Evolutionary conservation across 1,140 invertebrate genomes (phyloP), one percentile per base, ranked within the genome.

Genomic region (Apis dorsata): DNA sequence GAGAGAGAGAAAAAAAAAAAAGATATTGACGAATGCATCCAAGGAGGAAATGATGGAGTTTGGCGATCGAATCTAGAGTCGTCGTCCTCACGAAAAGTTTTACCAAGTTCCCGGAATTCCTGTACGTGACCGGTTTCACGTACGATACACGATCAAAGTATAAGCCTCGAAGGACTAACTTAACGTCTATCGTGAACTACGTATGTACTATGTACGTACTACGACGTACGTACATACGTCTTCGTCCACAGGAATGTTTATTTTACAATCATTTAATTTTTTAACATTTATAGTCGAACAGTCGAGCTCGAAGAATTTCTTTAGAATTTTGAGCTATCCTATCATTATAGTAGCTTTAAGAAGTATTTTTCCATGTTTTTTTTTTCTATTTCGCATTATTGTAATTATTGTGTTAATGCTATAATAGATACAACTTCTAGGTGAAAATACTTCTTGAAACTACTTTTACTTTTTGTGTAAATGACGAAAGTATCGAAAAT

Each of bases 31-130:
- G 8, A 73, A 44, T 17, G 68, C 10, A 19, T 59, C 21, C n/a
- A 10, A 59, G 13, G n/a, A 19, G n/a, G n/a, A 62, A 69, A 10
- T 60, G 66, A 3, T 21, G 19, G 10, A 34, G 11, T 19, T 5
- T 8, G 15, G 19, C 55, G 78, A 79, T 79, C 78, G 57, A 51
- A 73, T 73, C 49, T 51, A 15, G 15, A 28, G 60, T 24, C 72
- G n/a, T 66, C 62, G 63, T n/a, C 57, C n/a, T 21, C 12, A 8
- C 53, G 34, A 11, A 68, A 76, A 66, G n/a, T 66, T 65, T 8
- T 13, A 49, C 7, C 49, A 17, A 55, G 66, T 72, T 75, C n/a
- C 17, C 15, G 51, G 62, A 68, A 66, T 55, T 65, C 49, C 12
- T 44, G 1, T 77, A 68, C 79, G 68, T 66, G 70, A 65, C 28